Conservation (phyloP, 2,888 invertebrate species). For the Cheilosia soror region DNA sequence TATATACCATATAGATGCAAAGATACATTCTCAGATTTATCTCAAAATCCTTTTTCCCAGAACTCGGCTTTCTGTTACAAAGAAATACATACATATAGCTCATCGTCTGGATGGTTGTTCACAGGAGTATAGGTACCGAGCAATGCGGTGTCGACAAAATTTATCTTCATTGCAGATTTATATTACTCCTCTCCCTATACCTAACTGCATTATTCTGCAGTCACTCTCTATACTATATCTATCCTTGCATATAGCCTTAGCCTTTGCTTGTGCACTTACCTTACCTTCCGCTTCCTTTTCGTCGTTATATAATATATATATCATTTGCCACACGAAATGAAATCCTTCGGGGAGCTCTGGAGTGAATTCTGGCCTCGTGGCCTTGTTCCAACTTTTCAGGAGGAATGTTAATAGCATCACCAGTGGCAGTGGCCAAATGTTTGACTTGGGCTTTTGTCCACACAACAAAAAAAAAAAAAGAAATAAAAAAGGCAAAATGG, state of each 20-base stretch:
- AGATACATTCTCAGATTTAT: slow-evolving; percentile 41
- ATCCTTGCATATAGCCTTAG: background rate
- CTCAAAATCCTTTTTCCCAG: slow-evolving; percentile 12
- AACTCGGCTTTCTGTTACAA: background rate
- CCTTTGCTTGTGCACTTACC: slow-evolving; percentile 16
- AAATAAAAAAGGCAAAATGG: background rate
- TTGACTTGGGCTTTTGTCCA: slow-evolving; percentile 50
- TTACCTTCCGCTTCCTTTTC: slow-evolving; percentile 16
- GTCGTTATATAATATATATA: background rate
- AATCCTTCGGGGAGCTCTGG: slow-evolving; percentile 30
- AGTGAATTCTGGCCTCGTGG: slow-evolving; percentile 52
- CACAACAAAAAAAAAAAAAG: background rate
- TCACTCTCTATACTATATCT: slow-evolving; percentile 5
- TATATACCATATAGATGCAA: slow-evolving; percentile 2
- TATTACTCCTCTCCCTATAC: slow-evolving; percentile 24
- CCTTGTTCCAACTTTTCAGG: slow-evolving; percentile 60
- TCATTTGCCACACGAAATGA: slow-evolving; percentile 9
- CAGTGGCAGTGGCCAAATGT: slow-evolving; percentile 40
- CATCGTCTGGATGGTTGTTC: background rate
- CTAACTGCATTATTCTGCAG: slow-evolving; percentile 58
- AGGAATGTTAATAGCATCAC: slow-evolving; percentile 49
- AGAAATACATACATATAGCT: background rate
- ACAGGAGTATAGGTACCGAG: background rate
- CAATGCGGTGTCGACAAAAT: slow-evolving; percentile 23
- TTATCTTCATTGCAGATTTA: slow-evolving; percentile 68